A percentile compares a stretch with the other conserved stretches of the same genome.
Evolutionary conservation across 2,888 invertebrate genomes (phyloP).

Genomic region (Parnassius smintheus): DNA sequence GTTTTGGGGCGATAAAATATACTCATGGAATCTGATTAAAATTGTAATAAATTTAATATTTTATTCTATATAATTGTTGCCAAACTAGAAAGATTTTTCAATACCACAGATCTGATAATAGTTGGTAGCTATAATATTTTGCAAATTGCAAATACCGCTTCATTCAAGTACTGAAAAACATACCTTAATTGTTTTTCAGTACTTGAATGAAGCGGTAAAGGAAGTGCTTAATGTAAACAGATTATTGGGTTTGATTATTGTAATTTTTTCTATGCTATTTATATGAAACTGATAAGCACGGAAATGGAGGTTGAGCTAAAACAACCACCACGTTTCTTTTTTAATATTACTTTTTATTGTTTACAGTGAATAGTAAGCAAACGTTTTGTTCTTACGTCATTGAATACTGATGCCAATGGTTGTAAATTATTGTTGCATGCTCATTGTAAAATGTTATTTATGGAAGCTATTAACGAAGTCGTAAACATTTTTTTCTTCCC

Average conservation of each 20-base stretch:
- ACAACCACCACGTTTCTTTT: not conserved
- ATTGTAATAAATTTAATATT: not conserved
- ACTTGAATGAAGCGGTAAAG: no score
- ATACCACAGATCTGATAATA: no score
- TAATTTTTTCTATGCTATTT: no score
- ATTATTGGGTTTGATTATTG: no score
- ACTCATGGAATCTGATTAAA: not conserved
- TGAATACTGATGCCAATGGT: slow-evolving; percentile 11
- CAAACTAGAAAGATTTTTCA: no score
- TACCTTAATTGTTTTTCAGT: no score
- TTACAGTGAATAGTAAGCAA: slow-evolving; percentile 17
- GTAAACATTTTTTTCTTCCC: slow-evolving; percentile 19
- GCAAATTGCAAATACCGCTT: no score
- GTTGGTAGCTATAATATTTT: no score
- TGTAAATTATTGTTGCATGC: slow-evolving; percentile 25
- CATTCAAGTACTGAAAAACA: no score
- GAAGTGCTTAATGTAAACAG: no score
- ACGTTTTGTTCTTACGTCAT: slow-evolving; percentile 9
- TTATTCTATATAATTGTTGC: not conserved
- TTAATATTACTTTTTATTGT: slow-evolving; percentile 1
- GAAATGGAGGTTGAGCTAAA: not conserved
- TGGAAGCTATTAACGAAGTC: slow-evolving; percentile 13
- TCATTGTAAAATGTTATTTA: slow-evolving; percentile 23
- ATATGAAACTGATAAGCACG: no score
- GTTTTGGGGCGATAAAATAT: not conserved